phyloP scores from a whole-genome alignment of 2,888 invertebrate species.

The Alentia gelatinosa region DNA sequence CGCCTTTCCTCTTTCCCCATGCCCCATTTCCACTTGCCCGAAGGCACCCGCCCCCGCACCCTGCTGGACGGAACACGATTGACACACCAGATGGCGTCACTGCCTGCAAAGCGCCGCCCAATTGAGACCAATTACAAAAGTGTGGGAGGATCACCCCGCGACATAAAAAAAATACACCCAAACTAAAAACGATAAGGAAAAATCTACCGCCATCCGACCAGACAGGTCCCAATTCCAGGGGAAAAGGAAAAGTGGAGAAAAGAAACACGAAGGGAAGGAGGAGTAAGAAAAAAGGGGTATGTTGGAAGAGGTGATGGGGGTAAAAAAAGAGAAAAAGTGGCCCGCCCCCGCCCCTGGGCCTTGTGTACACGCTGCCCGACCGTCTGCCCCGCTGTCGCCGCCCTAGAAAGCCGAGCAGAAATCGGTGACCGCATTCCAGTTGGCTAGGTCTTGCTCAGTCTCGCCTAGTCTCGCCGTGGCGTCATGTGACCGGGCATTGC shows the following conservation, averaged over 20 bases:
- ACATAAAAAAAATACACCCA: no score
- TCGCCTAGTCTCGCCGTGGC: not conserved
- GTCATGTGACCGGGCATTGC: not conserved
- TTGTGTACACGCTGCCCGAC: no score
- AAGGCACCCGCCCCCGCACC: no score
- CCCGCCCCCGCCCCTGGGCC: no score
- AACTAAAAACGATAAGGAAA: no score
- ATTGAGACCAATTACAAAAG: no score
- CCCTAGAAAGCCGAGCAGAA: not conserved
- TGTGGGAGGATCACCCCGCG: no score
- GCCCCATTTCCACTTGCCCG: no score
- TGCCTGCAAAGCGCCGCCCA: not conserved
- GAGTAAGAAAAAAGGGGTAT: not conserved
- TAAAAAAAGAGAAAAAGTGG: no score
- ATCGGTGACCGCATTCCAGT: slow-evolving; percentile 9
- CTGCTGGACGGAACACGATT: not conserved
- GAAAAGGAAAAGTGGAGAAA: not conserved
- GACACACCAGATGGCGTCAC: not conserved
- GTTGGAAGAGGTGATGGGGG: no score
- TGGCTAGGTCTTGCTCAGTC: not conserved
- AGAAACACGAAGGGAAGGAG: not conserved
- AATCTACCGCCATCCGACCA: no score
- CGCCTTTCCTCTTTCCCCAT: no score
- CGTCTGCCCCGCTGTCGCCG: not conserved
- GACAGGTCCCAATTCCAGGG: not conserved